Conservation (phyloP, 2,113 vertebrate species). For the Hyaena hyaena region DNA sequence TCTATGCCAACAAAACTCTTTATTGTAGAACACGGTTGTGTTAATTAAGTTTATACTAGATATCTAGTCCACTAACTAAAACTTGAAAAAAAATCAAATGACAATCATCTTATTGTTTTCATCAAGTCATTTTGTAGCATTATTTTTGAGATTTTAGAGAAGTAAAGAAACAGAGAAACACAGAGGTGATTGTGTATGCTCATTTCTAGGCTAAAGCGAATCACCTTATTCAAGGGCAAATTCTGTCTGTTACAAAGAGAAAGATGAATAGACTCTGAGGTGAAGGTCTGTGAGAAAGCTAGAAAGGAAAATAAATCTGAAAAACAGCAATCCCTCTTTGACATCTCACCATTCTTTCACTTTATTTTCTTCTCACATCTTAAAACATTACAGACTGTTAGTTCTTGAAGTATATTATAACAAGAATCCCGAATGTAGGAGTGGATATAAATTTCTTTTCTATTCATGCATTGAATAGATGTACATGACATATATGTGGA, state of each 20-base stretch:
- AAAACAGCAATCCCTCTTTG: constrained; percentile 46
- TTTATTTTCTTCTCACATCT: neutral
- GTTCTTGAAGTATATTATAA: constrained; percentile 52
- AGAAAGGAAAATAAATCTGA: constrained; percentile 60
- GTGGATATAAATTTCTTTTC: constrained; percentile 13
- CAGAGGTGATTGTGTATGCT: neutral
- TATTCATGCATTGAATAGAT: constrained; percentile 43
- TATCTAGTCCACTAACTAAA: neutral
- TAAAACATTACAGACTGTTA: constrained; percentile 25
- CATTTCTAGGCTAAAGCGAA: neutral
- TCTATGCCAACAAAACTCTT: neutral
- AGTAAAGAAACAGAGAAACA: neutral
- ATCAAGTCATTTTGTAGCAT: neutral
- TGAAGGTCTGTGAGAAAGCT: constrained; percentile 41
- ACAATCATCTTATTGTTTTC: neutral
- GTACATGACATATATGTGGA: neutral
- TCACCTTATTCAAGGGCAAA: constrained; percentile 21
- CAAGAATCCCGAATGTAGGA: neutral
- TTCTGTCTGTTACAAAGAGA: constrained; percentile 36
- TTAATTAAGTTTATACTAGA: neutral
- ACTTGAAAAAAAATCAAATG: neutral
- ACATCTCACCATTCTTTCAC: constrained; percentile 32
- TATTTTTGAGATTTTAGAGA: neutral
- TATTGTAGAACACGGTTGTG: neutral
- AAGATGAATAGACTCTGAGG: constrained; percentile 39